These are phyloP conservation scores for Thermophis baileyi DNA, from an alignment of 2,113 vertebrate species.

Conservation along the genomic window DNA sequence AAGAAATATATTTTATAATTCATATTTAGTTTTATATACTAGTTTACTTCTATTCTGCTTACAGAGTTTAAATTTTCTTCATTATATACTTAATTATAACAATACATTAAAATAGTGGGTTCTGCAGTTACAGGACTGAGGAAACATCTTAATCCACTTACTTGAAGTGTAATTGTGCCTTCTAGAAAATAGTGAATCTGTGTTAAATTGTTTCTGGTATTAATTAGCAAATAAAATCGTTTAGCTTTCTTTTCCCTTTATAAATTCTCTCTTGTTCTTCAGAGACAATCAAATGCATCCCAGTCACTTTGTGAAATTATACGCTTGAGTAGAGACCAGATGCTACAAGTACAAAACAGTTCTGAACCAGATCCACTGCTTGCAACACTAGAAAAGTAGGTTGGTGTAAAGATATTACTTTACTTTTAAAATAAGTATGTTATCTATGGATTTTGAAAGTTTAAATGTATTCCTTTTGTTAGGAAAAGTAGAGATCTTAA, in stretches of 20 bases:
- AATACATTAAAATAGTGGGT: not conserved
- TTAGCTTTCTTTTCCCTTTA: not conserved
- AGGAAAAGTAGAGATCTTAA: not conserved
- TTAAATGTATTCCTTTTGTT: not conserved
- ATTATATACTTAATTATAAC: not conserved
- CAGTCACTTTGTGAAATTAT: constrained; percentile 99
- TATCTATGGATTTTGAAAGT: not conserved
- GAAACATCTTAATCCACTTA: not conserved
- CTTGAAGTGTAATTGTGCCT: not conserved
- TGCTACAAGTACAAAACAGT: constrained; percentile 94
- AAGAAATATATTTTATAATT: constrained; percentile 63
- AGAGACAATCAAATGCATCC: constrained; percentile 98
- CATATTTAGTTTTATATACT: not conserved
- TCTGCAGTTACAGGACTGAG: not conserved
- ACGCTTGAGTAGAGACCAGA: constrained; percentile 97
- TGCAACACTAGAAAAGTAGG: constrained; percentile 95
- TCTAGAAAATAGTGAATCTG: not conserved
- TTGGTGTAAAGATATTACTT: constrained; percentile 16
- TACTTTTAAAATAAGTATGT: not conserved
- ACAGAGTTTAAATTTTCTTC: not conserved
- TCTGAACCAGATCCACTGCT: constrained; percentile 93
- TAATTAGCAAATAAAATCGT: not conserved
- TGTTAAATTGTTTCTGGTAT: not conserved
- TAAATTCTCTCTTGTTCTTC: constrained; percentile 44
- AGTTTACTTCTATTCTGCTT: not conserved